Evolutionary conservation across 2,888 invertebrate genomes (phyloP), one percentile per base, ranked within the genome.

Genomic region (Hoplodrina ambigua): DNA sequence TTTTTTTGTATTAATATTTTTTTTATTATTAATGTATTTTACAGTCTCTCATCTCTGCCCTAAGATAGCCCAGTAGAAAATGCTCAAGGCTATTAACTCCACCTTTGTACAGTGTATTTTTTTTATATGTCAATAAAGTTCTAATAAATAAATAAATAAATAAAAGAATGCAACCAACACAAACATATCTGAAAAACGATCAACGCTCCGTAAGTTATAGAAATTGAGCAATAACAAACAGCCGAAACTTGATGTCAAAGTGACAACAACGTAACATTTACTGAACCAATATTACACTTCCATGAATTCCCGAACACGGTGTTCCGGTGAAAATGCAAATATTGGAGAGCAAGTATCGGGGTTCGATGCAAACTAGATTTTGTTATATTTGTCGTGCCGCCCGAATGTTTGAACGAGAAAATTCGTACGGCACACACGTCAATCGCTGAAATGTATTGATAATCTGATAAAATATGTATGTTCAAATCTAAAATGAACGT

Each of bases 331-430:
- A 82, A 84, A 76, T 80, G 82, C 85, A 88, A 88, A 89, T 87
- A 87, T 88, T 86, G 84, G 67, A 79, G 63, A 72, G 72, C 74
- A 80, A 79, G 82, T 85, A 85, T 87, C 81, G 69, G 72, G 71
- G 75, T 78, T 73, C 82, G 84, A 81, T 86, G 82, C 83, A 87
- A 87, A 89, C 87, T 86, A 81, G 81, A 87, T 89, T 87, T 81
- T 78, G 84, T 83, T 82, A 74, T 89, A 83, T 89, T 88, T 88
- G 81, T 78, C 63, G 74, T 82, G 69, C 75, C 59, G 53, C 63
- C 65, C 60, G 69, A 73, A 78, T 86, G 80, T 87, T 88, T 87
- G 81, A 68, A 72, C 75, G 20, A 19, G 66, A 50, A 72, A 69
- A 82, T 84, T 72, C 69, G 69, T 73, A 72, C n/a, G 46, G 69